Evolutionary conservation across 2,797 vertebrate species (phyloP), one percentile per base, ranked within the genome.

Genomic region (Propithecus deckenii): DNA sequence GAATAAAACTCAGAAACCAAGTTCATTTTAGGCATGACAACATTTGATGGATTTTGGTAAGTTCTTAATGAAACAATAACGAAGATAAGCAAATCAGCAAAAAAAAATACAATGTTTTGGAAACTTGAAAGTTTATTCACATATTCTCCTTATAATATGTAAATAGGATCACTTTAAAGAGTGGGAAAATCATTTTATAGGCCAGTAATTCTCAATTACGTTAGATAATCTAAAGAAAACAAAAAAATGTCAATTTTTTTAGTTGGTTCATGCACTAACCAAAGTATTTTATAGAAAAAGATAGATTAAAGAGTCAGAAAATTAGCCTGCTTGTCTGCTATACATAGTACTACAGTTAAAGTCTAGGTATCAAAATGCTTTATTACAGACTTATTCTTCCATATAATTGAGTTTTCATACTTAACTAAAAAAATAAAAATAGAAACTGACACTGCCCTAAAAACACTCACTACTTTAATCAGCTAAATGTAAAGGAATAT

Each of bases 41-140:
- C 18, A 92, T 72, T 46, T 92, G 46, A 92, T 67, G 15, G 12
- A 94, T 75, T 96, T 78, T 87, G 83, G 30, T 4, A 88, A 91
- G 48, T 89, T 71, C 59, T 50, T 78, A 90, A 79, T 81, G 57
- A 79, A 92, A 84, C n/a, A 95, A 67, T 72, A 79, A 92, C 67
- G 57, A 85, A 85, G 5, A 67, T 69, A 95, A 30, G 8, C 14
- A 93, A 89, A 89, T 46, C 32, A 65, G 14, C 28, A 61, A 59
- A 67, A 69, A 74, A 80, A 79, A 23, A 4, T 14, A 76, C 2
- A 57, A n/a, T 48, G 32, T 28, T 97, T 83, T 61, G 4, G 74
- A 67, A 94, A 89, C 28, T 74, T 86, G 22, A 92, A 80, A 15
- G 20, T 55, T 35, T 63, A 25, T 52, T 74, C 61, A 86, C 75